Evolutionary conservation across 2,797 vertebrate genomes (phyloP).

Genomic region (Dromococcyx pavoninus): DNA sequence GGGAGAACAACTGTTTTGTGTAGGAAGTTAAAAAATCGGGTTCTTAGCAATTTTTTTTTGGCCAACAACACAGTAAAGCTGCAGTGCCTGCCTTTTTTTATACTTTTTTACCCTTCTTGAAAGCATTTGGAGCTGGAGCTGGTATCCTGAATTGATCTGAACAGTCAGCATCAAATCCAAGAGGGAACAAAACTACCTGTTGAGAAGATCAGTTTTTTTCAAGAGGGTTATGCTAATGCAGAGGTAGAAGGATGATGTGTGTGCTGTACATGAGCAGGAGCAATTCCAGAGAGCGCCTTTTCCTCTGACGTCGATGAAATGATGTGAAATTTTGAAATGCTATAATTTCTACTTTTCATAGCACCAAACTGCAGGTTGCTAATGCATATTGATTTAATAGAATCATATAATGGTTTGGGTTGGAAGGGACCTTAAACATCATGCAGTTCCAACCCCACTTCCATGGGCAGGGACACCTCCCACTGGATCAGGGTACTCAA

Average conservation of each 20-base stretch:
- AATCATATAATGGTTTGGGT: no score
- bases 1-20: slow-evolving; percentile 21
- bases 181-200: no score
- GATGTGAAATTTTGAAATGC: not conserved
- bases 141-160: slow-evolving; percentile 1
- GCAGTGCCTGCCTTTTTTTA: not conserved
- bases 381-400: not conserved
- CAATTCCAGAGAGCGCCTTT: not conserved
- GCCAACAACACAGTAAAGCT: not conserved
- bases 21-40: not conserved
- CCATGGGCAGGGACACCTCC: no score
- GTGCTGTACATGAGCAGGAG: not conserved
- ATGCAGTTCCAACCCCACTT: no score
- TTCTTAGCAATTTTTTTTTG: not conserved
- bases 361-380: not conserved
- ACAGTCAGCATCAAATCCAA: not conserved
- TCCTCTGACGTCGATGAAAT: not conserved
- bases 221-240: not conserved
- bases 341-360: not conserved
- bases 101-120: not conserved
- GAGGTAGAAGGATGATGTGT: not conserved
- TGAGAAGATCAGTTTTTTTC: not conserved
- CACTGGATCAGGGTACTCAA: no score
- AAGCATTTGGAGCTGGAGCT: not conserved
- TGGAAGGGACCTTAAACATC: no score